phyloP scores from a whole-genome alignment of 2,113 vertebrate genomes.

The Odocoileus virginianus region DNA sequence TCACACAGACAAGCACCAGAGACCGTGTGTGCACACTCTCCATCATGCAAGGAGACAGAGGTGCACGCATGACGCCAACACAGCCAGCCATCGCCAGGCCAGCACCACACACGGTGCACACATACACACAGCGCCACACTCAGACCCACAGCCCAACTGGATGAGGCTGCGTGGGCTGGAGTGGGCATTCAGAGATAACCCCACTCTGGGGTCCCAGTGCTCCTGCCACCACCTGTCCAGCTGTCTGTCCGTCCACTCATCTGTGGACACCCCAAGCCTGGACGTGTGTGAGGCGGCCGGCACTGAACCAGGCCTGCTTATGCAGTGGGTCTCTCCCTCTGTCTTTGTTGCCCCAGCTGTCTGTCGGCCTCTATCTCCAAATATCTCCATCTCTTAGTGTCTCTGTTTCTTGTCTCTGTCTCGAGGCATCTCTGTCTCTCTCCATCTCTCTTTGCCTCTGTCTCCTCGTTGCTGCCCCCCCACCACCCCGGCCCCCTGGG shows the following conservation, averaged over 20 bases:
- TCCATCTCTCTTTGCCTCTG: not conserved
- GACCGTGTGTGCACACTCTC: not conserved
- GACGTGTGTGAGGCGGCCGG: accelerated
- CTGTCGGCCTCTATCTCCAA: not conserved
- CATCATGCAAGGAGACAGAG: not conserved
- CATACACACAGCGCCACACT: slow-evolving; percentile 24
- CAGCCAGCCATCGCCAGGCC: slow-evolving; percentile 55
- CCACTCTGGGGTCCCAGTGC: not conserved
- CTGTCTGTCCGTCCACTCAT: not conserved
- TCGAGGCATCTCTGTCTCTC: not conserved
- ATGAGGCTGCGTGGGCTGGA: not conserved
- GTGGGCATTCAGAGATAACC: not conserved
- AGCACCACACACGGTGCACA: not conserved
- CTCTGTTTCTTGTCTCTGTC: not conserved
- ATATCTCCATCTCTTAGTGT: not conserved
- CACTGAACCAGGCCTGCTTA: not conserved
- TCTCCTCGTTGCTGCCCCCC: not conserved
- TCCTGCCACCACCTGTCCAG: not conserved
- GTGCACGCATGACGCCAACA: slow-evolving; percentile 58
- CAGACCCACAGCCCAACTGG: not conserved
- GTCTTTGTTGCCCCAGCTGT: not conserved
- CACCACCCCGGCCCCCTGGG: slow-evolving; percentile 5
- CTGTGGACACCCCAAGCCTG: not conserved
- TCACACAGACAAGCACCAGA: slow-evolving; percentile 50
- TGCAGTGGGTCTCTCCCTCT: not conserved